phyloP scores from a whole-genome alignment of 2,113 vertebrate genomes.

The Choloepus hoffmanni region DNA sequence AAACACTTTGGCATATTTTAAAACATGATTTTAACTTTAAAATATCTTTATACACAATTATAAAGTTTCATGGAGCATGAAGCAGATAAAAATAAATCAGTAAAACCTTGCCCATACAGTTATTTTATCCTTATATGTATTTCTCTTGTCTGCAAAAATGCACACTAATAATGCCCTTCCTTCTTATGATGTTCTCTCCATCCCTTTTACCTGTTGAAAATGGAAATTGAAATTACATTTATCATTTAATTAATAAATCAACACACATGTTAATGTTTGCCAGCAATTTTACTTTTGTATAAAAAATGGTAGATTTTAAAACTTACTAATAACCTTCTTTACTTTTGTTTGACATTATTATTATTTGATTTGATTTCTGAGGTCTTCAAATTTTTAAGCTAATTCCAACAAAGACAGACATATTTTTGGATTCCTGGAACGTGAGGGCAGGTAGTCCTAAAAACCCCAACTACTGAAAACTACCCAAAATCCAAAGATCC shows the following conservation, averaged over 20 bases:
- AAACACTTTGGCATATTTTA: conserved; percentile 43
- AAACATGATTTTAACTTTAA: conserved; percentile 55
- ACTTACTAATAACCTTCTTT: neutral
- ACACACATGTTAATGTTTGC: conserved; percentile 87
- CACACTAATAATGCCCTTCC: conserved; percentile 17
- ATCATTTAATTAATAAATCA: conserved; percentile 84
- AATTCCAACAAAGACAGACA: neutral
- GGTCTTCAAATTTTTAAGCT: neutral
- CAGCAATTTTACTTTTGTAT: conserved; percentile 85
- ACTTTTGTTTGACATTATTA: neutral
- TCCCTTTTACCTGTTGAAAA: conserved; percentile 79
- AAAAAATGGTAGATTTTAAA: conserved; percentile 80
- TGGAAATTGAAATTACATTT: conserved; percentile 83
- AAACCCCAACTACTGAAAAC: neutral
- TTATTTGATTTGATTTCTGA: neutral
- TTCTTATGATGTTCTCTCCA: conserved; percentile 68
- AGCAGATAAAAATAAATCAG: neutral
- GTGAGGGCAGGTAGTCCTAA: neutral
- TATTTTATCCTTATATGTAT: neutral
- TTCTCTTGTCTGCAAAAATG: conserved; percentile 39
- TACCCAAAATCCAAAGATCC: neutral
- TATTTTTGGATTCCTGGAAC: neutral
- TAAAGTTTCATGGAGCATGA: neutral
- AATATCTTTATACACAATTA: conserved; percentile 79
- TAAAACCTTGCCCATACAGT: neutral